Conservation (phyloP, 53 echinoderm and acorn worm species). For the Mesocentrotus franciscanus region DNA sequence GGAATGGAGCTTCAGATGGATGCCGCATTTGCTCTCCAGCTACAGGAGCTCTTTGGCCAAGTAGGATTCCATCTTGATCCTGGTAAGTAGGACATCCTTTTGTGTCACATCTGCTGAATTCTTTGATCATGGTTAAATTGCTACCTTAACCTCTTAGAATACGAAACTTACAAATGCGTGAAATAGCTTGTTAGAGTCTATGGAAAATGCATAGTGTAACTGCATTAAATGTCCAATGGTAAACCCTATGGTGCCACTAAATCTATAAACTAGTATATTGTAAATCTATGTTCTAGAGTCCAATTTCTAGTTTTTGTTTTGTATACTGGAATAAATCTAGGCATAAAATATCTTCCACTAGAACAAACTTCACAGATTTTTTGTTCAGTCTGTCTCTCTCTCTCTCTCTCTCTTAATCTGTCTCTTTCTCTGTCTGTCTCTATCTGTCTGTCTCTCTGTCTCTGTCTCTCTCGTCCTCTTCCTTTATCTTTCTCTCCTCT, state of each 20-base stretch:
- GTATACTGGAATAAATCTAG: no score
- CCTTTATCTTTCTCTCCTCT: background rate
- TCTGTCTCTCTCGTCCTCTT: background rate
- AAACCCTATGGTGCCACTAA: no score
- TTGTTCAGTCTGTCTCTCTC: no score
- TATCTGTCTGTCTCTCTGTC: background rate
- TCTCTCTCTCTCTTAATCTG: background rate
- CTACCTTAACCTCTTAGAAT: background rate
- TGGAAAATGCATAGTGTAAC: no score
- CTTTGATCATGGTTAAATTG: background rate
- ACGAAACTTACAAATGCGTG: background rate
- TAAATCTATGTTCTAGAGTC: no score
- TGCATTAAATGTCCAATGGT: no score
- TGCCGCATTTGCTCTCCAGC: conserved; percentile 90
- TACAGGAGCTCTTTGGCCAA: conserved; percentile 95
- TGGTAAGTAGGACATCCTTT: conserved; percentile 67
- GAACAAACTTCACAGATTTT: no score
- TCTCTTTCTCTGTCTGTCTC: background rate
- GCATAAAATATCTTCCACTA: no score
- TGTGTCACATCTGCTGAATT: background rate
- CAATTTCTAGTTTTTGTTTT: no score
- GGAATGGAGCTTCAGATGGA: conserved; percentile 88
- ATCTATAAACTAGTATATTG: no score
- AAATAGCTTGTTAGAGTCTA: background rate
- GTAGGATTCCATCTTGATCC: conserved; percentile 79